These are phyloP conservation scores for Poeciliopsis prolifica DNA, from an alignment of 2,113 vertebrate species.

Conservation along the genomic window DNA sequence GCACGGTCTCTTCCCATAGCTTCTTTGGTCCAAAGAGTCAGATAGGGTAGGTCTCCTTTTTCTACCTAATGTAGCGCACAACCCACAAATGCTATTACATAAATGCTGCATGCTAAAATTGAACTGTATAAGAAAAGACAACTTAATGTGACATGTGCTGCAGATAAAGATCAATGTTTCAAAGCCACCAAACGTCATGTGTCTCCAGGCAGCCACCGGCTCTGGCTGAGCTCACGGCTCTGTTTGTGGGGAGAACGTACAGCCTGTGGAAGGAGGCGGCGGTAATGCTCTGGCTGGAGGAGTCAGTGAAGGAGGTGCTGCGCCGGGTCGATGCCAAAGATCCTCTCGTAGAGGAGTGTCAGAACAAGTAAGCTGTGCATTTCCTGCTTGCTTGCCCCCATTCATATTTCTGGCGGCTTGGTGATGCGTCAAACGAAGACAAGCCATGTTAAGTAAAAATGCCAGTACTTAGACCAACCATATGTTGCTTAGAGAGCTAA, in stretches of 20 bases:
- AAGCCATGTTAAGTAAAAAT: background rate
- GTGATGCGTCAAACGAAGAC: background rate
- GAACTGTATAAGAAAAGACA: background rate
- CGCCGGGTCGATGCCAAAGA: slow-evolving; percentile 83
- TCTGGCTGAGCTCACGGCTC: slow-evolving; percentile 86
- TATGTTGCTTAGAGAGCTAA: background rate
- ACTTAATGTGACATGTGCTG: background rate
- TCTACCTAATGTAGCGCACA: background rate
- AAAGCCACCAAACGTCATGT: background rate
- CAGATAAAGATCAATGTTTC: background rate
- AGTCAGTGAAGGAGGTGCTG: slow-evolving; percentile 84
- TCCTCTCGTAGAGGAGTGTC: slow-evolving; percentile 82
- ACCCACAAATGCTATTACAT: background rate
- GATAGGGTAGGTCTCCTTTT: slow-evolving; percentile 82
- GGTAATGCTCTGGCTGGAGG: slow-evolving; percentile 92
- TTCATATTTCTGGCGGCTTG: background rate
- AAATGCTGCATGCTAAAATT: background rate
- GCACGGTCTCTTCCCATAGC: slow-evolving; percentile 81
- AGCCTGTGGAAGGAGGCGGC: slow-evolving; percentile 89
- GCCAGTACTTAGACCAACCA: background rate
- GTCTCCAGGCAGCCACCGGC: slow-evolving; percentile 86
- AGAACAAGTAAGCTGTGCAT: slow-evolving; percentile 83
- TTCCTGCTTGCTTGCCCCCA: background rate
- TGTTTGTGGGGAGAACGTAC: slow-evolving; percentile 90
- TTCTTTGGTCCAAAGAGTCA: slow-evolving; percentile 91